These are phyloP conservation scores for Glyphotaelius pellucidus DNA, from an alignment of 2,888 invertebrate genomes.

Conservation along the genomic window DNA sequence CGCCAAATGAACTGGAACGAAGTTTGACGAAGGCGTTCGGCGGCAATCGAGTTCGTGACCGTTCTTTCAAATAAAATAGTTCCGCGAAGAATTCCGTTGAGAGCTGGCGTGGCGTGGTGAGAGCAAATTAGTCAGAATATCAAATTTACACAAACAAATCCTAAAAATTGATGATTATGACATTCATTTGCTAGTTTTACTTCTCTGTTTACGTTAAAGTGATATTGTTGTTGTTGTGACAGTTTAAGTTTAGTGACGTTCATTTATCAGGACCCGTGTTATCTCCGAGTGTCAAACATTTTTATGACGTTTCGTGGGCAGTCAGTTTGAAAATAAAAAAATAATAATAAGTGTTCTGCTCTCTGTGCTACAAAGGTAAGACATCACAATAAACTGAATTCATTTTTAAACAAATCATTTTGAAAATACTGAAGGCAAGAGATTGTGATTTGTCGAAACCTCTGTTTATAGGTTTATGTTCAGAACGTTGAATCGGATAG, in stretches of 20 bases:
- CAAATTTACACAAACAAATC: conserved; percentile 29
- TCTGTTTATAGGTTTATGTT: neutral
- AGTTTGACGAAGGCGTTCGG: conserved; percentile 6
- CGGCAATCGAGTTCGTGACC: conserved; percentile 33
- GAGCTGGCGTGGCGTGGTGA: conserved; percentile 31
- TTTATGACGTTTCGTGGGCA: conserved; percentile 37
- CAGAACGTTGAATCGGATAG: neutral
- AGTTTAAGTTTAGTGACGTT: conserved; percentile 27
- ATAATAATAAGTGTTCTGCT: neutral
- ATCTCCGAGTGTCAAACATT: conserved; percentile 44
- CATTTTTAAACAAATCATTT: neutral
- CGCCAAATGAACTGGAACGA: conserved; percentile 53
- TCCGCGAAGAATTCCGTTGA: conserved; percentile 49
- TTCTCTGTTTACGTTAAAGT: conserved; percentile 29
- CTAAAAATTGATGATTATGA: neutral
- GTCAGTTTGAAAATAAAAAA: neutral
- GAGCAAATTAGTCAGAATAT: neutral
- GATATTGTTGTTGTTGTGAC: conserved; percentile 25
- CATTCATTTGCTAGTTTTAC: neutral
- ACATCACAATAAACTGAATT: neutral
- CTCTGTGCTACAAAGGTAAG: neutral
- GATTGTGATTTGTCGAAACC: neutral
- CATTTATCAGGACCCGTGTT: conserved; percentile 22
- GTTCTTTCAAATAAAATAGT: conserved; percentile 37
- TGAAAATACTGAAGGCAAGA: neutral